Evolutionary conservation across 2,113 vertebrate genomes (phyloP).

Genomic region (Oncorhynchus keta): DNA sequence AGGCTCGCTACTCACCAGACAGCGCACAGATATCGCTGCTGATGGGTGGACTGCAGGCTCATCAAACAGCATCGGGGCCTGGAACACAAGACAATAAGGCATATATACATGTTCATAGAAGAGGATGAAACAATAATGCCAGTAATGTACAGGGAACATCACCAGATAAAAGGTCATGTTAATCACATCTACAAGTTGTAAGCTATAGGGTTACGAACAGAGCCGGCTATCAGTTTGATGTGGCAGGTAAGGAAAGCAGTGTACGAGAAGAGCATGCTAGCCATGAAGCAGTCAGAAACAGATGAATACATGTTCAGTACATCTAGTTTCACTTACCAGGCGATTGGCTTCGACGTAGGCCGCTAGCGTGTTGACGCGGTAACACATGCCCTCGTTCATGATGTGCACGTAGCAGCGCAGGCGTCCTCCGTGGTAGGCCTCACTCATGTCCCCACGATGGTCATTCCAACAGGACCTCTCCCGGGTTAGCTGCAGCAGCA

Average conservation of each 20-base stretch:
- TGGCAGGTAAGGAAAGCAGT: too few species aligned
- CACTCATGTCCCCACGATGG: conserved; percentile 85
- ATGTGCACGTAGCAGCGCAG: conserved; percentile 95
- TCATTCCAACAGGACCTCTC: conserved; percentile 92
- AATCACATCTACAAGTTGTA: too few species aligned
- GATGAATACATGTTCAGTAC: too few species aligned
- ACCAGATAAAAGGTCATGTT: too few species aligned
- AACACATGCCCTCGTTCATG: conserved; percentile 90
- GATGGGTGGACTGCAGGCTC: conserved; percentile 83
- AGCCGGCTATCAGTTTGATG: too few species aligned
- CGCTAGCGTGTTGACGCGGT: conserved; percentile 88
- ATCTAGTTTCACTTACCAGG: conserved; percentile 73
- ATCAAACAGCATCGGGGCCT: conserved; percentile 90
- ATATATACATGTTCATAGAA: too few species aligned
- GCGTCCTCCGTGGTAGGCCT: conserved; percentile 83
- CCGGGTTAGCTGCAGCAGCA: conserved; percentile 80
- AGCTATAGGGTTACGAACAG: too few species aligned
- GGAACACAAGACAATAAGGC: background rate
- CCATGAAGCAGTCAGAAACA: too few species aligned
- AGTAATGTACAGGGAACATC: too few species aligned
- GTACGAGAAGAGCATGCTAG: too few species aligned
- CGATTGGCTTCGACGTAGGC: conserved; percentile 94
- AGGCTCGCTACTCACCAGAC: conserved; percentile 74
- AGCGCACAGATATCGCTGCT: conserved; percentile 83
- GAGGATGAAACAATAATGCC: too few species aligned